Evolutionary conservation across 2,113 vertebrate species (phyloP).

Genomic region (Lichenostomus cassidix): DNA sequence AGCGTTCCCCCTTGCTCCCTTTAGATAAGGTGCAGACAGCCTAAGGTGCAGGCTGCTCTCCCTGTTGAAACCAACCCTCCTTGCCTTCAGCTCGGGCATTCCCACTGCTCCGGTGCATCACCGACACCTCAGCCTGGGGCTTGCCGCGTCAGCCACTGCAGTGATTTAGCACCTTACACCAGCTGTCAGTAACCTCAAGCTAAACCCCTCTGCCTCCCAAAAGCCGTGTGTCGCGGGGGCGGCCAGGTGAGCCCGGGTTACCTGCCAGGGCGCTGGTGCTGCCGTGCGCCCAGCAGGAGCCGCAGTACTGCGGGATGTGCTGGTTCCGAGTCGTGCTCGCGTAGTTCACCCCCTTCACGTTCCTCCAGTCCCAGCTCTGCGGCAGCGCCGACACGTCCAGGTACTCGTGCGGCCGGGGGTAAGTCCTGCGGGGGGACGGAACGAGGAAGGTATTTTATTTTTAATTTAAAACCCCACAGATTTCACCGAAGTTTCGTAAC

Average conservation of each 20-base stretch:
- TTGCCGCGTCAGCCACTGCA: accelerated
- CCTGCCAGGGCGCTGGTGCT: conserved; percentile 95
- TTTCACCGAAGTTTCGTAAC: background rate
- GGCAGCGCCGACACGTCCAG: conserved; percentile 77
- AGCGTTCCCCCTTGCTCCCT: accelerated
- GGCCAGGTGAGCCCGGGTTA: background rate
- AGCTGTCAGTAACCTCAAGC: no score
- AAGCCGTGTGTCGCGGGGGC: no score
- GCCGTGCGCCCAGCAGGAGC: conserved; percentile 97
- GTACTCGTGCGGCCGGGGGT: conserved; percentile 85
- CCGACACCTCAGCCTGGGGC: accelerated
- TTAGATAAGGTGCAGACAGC: background rate
- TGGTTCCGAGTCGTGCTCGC: conserved; percentile 93
- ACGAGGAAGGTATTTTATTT: background rate
- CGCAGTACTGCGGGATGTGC: conserved; percentile 98
- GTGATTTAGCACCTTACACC: background rate
- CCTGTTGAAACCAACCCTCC: background rate
- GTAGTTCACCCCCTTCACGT: conserved; percentile 83
- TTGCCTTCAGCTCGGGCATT: background rate
- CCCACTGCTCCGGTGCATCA: accelerated
- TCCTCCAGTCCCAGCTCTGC: conserved; percentile 91
- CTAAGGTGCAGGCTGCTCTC: background rate
- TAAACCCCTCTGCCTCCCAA: background rate
- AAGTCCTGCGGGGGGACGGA: conserved; percentile 40
- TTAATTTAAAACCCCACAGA: accelerated